Conservation (phyloP, 2,888 invertebrate genomes). For the Odontomyia ornata region DNA sequence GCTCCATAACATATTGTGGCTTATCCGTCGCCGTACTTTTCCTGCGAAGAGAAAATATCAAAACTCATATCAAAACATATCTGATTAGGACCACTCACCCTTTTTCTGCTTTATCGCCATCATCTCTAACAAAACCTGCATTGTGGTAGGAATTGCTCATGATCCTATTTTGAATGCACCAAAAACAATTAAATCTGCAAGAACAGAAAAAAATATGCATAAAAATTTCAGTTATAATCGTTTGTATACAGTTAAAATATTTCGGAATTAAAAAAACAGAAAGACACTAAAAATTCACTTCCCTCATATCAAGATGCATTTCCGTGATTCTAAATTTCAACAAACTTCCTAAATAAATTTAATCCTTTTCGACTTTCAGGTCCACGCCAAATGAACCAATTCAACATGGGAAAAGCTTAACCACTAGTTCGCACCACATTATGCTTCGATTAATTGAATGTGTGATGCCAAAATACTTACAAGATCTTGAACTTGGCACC, state of each 20-base stretch:
- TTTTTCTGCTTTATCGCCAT: constrained; percentile 55
- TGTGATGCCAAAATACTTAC: neutral
- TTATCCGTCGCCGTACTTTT: neutral
- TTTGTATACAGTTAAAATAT: neutral
- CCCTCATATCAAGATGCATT: neutral
- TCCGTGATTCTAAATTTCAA: neutral
- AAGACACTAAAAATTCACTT: neutral
- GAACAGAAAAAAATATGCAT: neutral
- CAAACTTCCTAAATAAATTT: neutral
- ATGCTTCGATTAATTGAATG: neutral
- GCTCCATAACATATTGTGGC: constrained; percentile 57
- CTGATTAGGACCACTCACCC: neutral
- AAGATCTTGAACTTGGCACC: constrained; percentile 36
- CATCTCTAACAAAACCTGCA: constrained; percentile 60
- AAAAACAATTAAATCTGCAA: neutral
- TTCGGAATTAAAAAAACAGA: neutral
- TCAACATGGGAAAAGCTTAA: neutral
- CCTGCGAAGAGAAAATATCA: neutral
- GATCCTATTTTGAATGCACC: neutral
- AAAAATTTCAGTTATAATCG: neutral
- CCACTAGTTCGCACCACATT: neutral
- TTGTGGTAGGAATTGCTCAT: constrained; percentile 54
- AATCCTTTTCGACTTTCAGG: too few species aligned
- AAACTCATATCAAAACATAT: neutral
- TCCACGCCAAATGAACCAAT: too few species aligned